phyloP scores from a whole-genome alignment of 2,797 vertebrate species.

The Lacerta agilis region DNA sequence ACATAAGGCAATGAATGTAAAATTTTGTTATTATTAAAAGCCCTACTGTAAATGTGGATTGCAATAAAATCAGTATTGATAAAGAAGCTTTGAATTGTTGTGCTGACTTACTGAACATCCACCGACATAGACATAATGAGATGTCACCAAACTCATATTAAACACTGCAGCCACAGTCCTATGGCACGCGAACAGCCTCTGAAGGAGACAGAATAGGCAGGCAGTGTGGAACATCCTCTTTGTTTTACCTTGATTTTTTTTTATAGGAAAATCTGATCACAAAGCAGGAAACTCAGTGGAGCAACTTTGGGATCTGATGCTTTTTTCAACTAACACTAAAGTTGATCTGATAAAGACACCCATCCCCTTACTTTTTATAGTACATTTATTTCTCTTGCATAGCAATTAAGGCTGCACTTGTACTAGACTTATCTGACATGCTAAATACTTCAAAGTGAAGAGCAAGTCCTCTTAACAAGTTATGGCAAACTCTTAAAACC shows the following conservation, averaged over 20 bases:
- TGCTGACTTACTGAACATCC: no score
- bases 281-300: background rate
- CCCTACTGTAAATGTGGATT: background rate
- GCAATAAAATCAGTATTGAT: background rate
- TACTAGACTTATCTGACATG: background rate
- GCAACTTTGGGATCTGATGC: background rate
- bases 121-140: no score
- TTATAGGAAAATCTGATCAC: background rate
- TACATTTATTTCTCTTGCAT: background rate
- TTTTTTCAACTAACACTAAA: background rate
- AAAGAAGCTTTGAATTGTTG: background rate
- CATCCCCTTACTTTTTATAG: background rate
- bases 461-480: background rate
- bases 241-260: background rate
- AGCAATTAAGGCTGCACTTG: background rate
- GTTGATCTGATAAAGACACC: background rate
- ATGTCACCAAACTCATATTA: background rate
- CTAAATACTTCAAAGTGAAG: accelerated
- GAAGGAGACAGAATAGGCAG: background rate
- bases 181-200: background rate
- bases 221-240: background rate
- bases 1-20: no score
- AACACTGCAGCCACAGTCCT: background rate
- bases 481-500: accelerated
- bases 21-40: background rate